Evolutionary conservation across 2,113 vertebrate species (phyloP).

Genomic region (Cyanocitta stelleri): DNA sequence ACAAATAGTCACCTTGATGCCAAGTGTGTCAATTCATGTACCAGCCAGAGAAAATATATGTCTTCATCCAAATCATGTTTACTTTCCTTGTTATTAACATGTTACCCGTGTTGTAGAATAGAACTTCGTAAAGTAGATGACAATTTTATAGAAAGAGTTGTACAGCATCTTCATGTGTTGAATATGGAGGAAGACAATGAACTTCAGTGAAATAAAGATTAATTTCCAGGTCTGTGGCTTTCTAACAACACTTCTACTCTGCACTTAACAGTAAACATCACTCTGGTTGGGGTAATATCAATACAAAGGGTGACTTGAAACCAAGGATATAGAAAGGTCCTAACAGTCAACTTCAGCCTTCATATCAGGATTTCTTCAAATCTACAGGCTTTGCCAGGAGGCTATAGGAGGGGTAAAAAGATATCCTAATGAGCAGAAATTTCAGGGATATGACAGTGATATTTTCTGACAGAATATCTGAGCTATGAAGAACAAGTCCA

Average conservation of each 20-base stretch:
- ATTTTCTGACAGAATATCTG: background rate
- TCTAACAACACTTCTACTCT: background rate
- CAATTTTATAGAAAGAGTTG: background rate
- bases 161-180: background rate
- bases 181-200: background rate
- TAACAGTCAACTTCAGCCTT: background rate
- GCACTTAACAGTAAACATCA: background rate
- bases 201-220: background rate
- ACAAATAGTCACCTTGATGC: background rate
- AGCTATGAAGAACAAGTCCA: background rate
- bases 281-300: background rate
- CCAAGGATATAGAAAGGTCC: background rate
- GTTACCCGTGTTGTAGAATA: background rate
- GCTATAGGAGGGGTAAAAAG: rapidly evolving
- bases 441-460: background rate
- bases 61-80: background rate
- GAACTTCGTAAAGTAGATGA: rapidly evolving
- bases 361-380: background rate
- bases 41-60: background rate
- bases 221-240: background rate
- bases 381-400: background rate
- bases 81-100: background rate
- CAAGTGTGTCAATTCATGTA: background rate
- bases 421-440: background rate
- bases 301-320: background rate